Evolutionary conservation across 2,113 vertebrate species (phyloP).

Genomic region (Hemibagrus wyckioides): DNA sequence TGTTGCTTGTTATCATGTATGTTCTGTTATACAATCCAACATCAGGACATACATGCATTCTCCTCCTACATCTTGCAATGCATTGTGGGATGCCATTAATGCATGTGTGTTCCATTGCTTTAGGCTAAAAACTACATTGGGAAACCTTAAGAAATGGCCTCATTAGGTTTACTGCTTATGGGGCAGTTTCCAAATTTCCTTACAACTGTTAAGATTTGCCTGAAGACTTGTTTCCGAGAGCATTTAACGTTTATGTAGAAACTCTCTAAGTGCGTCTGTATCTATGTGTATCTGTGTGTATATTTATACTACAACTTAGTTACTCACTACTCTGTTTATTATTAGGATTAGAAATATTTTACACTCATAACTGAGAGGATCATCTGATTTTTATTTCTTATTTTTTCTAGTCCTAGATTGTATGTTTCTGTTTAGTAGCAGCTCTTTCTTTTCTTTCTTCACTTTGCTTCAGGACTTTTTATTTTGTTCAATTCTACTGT

Average conservation of each 20-base stretch:
- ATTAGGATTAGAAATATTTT: not conserved
- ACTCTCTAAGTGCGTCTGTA: not conserved
- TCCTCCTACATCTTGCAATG: not conserved
- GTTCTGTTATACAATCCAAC: not conserved
- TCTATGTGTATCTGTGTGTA: not conserved
- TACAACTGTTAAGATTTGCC: conserved; percentile 7
- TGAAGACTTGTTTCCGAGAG: conserved; percentile 14
- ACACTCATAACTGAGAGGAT: not conserved
- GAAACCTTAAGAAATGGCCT: conserved; percentile 6
- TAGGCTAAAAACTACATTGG: not conserved
- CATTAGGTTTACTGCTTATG: conserved; percentile 22
- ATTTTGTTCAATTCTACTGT: not conserved
- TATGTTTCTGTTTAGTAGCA: not conserved
- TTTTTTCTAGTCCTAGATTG: not conserved
- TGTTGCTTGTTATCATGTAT: not conserved
- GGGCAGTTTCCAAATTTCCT: conserved; percentile 20
- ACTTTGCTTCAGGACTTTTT: not conserved
- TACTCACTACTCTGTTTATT: not conserved
- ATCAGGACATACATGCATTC: not conserved
- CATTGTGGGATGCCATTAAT: not conserved
- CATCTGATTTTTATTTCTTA: not conserved
- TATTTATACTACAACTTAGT: not conserved
- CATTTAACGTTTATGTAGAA: not conserved
- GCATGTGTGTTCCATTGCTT: conserved; percentile 9
- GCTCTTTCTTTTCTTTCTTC: not conserved